Evolutionary conservation across 2,888 invertebrate genomes (phyloP), one percentile per base, ranked within the genome.

Genomic region (Melipona bicolor): DNA sequence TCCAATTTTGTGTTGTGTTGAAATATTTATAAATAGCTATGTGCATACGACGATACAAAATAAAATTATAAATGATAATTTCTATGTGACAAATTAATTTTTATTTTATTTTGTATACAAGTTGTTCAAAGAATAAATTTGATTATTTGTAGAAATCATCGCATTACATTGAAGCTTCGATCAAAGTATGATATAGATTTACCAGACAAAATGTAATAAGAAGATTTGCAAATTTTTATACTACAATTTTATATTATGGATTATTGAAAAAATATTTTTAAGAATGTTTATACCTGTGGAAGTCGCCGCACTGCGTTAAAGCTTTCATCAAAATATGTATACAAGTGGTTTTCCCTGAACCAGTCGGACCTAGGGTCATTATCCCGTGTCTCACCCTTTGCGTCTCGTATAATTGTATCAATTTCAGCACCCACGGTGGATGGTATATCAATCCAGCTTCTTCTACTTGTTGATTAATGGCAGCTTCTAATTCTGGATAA

Each of bases 321-420:
- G 99, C 97, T 93, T 97, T 97, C 98, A 99, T 99, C 61, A 99
- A 95, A 0, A 97, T 97, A 84, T 98, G 97, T 87, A 97, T 98
- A 92, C 99, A 99, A 19, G 97, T 97, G 0, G 99, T 98, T 95
- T 99, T 99, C 0, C 99, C 99, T 21, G 99, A 98, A 0, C 99
- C 99, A 36, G 98, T 97, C 0, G 99, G 99, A 0, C 99, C 99
- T 76, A 99, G 95, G 0, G 98, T 98, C 99, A 99, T 99, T 84
- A 98, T 98, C 17, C 99, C 99, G 93, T 99, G 99, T 17, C 99
- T 96, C 0, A 99, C 99, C 88, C 97, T 96, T 95, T 99, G 99
- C 0, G 99, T 99, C 95, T 99, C 99, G 93, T 98, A 99, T 75
- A 99, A 95, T 97, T 99, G 99, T 93, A 99, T 98, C 76, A 99